A percentile compares a stretch with the other conserved stretches of the same genome.
Evolutionary conservation across 2,888 invertebrate species (phyloP).

Genomic region (Metopia argyrocephala): DNA sequence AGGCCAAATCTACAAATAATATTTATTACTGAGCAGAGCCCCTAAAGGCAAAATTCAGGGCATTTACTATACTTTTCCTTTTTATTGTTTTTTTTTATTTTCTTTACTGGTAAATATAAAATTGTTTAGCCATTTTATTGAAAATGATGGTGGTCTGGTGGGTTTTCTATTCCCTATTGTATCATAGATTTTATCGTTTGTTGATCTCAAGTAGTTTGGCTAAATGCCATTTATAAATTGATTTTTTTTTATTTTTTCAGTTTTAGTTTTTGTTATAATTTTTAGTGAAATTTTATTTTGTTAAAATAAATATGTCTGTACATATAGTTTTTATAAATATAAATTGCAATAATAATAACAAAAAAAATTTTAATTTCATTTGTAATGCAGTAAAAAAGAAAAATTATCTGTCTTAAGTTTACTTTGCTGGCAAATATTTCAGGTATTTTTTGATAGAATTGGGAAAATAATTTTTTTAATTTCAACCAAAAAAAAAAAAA

Average conservation of each 20-base stretch:
- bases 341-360: constrained; percentile 6
- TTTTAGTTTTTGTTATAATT: not conserved
- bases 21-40: not conserved
- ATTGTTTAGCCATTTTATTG: too few relatives aligned
- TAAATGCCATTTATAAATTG: constrained; percentile 53
- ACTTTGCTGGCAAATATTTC: too few relatives aligned
- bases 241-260: constrained; percentile 55
- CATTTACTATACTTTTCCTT: constrained; percentile 1
- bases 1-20: too few relatives aligned
- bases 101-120: constrained; percentile 3
- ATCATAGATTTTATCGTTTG: constrained; percentile 50
- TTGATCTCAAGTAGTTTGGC: constrained; percentile 64
- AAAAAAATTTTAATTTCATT: not conserved
- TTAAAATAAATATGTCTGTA: not conserved
- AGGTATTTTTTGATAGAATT: too few relatives aligned
- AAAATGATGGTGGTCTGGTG: too few relatives aligned
- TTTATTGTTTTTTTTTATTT: constrained; percentile 23
- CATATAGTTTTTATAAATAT: not conserved
- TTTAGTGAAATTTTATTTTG: not conserved
- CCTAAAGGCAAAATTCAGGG: not conserved
- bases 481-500: too few relatives aligned
- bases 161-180: not conserved
- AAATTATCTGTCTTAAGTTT: too few relatives aligned
- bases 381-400: constrained; percentile 34
- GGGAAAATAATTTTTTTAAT: too few relatives aligned